Percentiles rank a stretch among this genome's conserved stretches.
Conservation (phyloP, 2,797 vertebrate species). For the Menidia menidia region DNA sequence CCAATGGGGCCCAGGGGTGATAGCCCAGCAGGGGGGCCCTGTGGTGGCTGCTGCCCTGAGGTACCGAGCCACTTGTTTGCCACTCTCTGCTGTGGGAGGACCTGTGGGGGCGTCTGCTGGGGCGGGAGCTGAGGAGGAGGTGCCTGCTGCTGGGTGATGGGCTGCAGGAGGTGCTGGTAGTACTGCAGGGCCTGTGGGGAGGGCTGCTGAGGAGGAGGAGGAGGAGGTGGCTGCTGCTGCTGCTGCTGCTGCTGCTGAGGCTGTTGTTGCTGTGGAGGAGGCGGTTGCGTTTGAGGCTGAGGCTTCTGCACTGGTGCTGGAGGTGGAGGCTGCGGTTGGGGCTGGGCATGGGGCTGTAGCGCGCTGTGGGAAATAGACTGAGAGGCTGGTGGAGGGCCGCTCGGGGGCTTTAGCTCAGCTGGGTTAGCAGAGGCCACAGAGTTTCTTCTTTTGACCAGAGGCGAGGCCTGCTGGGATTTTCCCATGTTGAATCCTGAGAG, state of each 20-base stretch:
- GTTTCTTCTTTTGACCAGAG: slow-evolving; percentile 93
- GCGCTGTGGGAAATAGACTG: slow-evolving; percentile 85
- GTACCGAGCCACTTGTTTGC: slow-evolving; percentile 90
- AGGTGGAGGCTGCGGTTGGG: slow-evolving; percentile 78
- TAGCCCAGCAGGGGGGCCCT: slow-evolving; percentile 87
- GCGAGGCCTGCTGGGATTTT: slow-evolving; percentile 97
- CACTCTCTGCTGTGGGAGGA: slow-evolving; percentile 85
- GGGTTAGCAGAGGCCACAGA: slow-evolving; percentile 89
- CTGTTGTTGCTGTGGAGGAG: slow-evolving; percentile 67
- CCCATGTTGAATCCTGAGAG: slow-evolving; percentile 99
- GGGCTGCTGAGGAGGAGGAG: slow-evolving; percentile 75
- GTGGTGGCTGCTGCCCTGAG: slow-evolving; percentile 84
- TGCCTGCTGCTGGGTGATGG: slow-evolving; percentile 86
- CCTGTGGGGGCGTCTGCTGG: slow-evolving; percentile 82
- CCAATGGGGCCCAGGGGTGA: slow-evolving; percentile 89
- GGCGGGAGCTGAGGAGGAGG: slow-evolving; percentile 81
- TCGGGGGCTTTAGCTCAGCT: slow-evolving; percentile 89
- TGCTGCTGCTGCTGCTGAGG: slow-evolving; percentile 66
- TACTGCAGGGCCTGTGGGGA: slow-evolving; percentile 87
- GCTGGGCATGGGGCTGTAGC: slow-evolving; percentile 83
- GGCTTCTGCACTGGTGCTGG: slow-evolving; percentile 59
- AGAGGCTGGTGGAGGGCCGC: slow-evolving; percentile 79
- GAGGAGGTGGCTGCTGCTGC: slow-evolving; percentile 62
- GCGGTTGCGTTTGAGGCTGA: slow-evolving; percentile 64
- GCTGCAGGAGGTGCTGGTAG: slow-evolving; percentile 95